phyloP scores from a whole-genome alignment of 2,888 invertebrate genomes.

The Heliconius aoede region DNA sequence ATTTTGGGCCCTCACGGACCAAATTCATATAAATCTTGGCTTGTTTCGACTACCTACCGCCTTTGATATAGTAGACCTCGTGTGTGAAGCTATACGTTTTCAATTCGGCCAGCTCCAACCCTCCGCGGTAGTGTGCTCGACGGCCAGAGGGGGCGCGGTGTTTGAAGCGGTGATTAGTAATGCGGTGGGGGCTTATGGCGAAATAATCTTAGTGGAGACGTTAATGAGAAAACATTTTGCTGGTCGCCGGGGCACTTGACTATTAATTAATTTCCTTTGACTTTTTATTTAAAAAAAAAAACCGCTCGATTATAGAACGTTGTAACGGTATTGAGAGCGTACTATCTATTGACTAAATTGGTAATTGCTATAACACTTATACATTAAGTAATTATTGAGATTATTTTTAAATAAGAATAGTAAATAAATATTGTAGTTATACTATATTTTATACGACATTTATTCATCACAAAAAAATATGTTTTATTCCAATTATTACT shows the following conservation, averaged over 20 bases:
- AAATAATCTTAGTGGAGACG: slow-evolving; percentile 73
- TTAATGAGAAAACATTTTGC: slow-evolving; percentile 72
- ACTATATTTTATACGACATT: no score
- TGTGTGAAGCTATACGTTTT: slow-evolving; percentile 64
- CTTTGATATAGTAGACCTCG: slow-evolving; percentile 55
- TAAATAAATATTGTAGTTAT: not conserved
- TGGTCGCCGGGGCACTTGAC: slow-evolving; percentile 57
- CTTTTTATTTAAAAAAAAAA: slow-evolving; percentile 45
- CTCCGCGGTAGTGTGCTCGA: slow-evolving; percentile 59
- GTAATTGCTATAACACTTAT: not conserved
- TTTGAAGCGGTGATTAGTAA: slow-evolving; percentile 75
- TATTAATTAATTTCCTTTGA: slow-evolving; percentile 64
- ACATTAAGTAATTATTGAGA: not conserved
- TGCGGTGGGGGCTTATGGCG: slow-evolving; percentile 67
- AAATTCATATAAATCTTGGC: slow-evolving; percentile 63
- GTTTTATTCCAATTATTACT: no score
- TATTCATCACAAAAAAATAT: no score
- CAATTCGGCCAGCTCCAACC: slow-evolving; percentile 59
- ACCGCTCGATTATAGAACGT: slow-evolving; percentile 40
- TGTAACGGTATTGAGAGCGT: slow-evolving; percentile 37
- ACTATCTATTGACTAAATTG: slow-evolving; percentile 26
- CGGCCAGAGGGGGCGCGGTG: slow-evolving; percentile 60
- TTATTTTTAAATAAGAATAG: not conserved
- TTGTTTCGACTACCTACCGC: slow-evolving; percentile 54
- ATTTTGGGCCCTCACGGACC: slow-evolving; percentile 46